Conservation (phyloP, 1,140 invertebrate species). For the Rhagoletis zephyria region DNA sequence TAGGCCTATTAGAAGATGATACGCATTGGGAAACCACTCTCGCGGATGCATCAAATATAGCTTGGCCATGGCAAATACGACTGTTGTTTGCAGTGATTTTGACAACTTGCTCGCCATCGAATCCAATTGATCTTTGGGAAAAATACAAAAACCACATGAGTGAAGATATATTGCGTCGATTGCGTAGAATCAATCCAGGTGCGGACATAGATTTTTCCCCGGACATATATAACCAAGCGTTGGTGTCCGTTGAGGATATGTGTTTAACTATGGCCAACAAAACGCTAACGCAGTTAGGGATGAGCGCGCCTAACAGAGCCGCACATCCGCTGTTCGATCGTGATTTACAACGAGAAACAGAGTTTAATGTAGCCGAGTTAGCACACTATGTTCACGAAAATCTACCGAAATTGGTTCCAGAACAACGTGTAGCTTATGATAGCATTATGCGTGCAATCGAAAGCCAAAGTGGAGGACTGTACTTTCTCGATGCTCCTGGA, state of each 20-base stretch:
- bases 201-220: slow-evolving; percentile 53
- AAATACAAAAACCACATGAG: slow-evolving; percentile 68
- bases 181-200: slow-evolving; percentile 63
- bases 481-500: slow-evolving; percentile 59
- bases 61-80: slow-evolving; percentile 69
- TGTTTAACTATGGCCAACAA: slow-evolving; percentile 62
- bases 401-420: slow-evolving; percentile 52
- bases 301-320: slow-evolving; percentile 66
- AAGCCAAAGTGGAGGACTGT: slow-evolving; percentile 59
- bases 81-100: slow-evolving; percentile 72
- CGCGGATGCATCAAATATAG: slow-evolving; percentile 62
- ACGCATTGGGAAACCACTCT: slow-evolving; percentile 67
- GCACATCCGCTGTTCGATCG: slow-evolving; percentile 61
- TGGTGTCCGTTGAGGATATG: slow-evolving; percentile 69
- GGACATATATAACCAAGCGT: slow-evolving; percentile 65
- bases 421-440: slow-evolving; percentile 61
- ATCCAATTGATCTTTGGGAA: slow-evolving; percentile 66
- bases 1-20: slow-evolving; percentile 69
- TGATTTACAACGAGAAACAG: slow-evolving; percentile 60
- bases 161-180: slow-evolving; percentile 63
- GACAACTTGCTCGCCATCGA: slow-evolving; percentile 63
- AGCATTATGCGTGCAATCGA: slow-evolving; percentile 57
- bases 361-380: slow-evolving; percentile 61
- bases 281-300: slow-evolving; percentile 62
- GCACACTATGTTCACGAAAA: slow-evolving; percentile 55